Percentiles rank a stretch among this genome's conserved stretches.
Conservation (phyloP, 2,888 invertebrate genomes). For the Acleris sparsana region DNA sequence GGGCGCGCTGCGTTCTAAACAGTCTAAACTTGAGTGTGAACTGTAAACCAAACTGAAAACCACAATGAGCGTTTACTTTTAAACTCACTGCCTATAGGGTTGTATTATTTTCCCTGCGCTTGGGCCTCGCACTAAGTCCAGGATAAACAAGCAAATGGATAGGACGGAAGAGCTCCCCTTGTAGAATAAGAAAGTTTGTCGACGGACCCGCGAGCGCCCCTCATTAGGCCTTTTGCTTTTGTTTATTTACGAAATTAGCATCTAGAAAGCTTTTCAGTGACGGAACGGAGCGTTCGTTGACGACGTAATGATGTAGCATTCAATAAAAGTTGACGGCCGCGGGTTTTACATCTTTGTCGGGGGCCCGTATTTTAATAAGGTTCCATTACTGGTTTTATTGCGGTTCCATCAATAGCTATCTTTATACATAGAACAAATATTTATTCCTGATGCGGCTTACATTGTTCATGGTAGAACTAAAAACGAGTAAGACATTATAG, state of each 20-base stretch:
- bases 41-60: conserved; percentile 50
- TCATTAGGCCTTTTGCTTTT: conserved; percentile 78
- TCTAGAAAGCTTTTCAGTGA: conserved; percentile 69
- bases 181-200: conserved; percentile 78
- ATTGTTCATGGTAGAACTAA: background rate
- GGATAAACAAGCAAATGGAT: conserved; percentile 80
- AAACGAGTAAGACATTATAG: background rate
- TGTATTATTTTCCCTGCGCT: conserved; percentile 52
- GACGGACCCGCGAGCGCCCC: conserved; percentile 65
- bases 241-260: conserved; percentile 81
- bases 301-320: conserved; percentile 66
- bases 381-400: conserved; percentile 37
- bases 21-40: conserved; percentile 39
- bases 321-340: conserved; percentile 53
- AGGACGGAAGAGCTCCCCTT: conserved; percentile 72
- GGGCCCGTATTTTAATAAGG: conserved; percentile 48
- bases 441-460: conserved; percentile 11
- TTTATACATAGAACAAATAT: conserved; percentile 13
- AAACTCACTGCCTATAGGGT: conserved; percentile 37
- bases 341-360: conserved; percentile 52
- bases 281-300: conserved; percentile 56
- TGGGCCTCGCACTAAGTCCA: conserved; percentile 65
- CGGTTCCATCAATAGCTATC: conserved; percentile 13
- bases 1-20: conserved; percentile 13
- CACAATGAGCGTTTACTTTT: conserved; percentile 38